These are phyloP conservation scores for Chymomyza caudatula DNA, from an alignment of 2,888 invertebrate genomes.

Conservation along the genomic window DNA sequence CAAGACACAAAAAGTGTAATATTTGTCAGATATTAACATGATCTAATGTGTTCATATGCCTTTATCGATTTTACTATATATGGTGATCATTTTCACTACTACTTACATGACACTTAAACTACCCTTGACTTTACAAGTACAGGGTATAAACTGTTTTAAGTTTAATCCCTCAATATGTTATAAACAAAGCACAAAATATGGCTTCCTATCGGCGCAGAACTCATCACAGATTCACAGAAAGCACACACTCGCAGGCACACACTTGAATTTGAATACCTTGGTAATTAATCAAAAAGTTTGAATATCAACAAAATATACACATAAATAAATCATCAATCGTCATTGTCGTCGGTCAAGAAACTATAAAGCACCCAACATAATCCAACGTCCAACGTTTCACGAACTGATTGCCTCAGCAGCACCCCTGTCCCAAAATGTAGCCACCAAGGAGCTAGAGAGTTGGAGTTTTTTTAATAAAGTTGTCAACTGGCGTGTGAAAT, in stretches of 20 bases:
- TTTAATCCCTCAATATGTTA: neutral
- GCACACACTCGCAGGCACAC: conserved; percentile 38
- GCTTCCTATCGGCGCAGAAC: conserved; percentile 2
- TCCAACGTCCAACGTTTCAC: conserved; percentile 39
- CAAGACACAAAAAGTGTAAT: too few relatives aligned
- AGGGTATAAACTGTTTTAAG: too few relatives aligned
- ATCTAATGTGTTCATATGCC: too few relatives aligned
- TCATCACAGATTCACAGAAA: conserved; percentile 25
- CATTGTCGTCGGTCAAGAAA: conserved; percentile 67
- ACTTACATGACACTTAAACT: too few relatives aligned
- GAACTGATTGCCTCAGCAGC: conserved; percentile 11
- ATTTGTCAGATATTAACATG: too few relatives aligned
- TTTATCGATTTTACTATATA: too few relatives aligned
- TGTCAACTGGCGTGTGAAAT: conserved; percentile 65
- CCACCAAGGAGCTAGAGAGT: conserved; percentile 43
- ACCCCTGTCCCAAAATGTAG: neutral
- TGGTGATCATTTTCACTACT: too few relatives aligned
- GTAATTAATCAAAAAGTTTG: conserved; percentile 63
- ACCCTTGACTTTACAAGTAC: too few relatives aligned
- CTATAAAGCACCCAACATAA: conserved; percentile 60
- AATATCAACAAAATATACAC: conserved; percentile 42
- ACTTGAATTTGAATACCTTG: conserved; percentile 66
- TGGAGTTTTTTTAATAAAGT: conserved; percentile 56
- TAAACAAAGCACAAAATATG: conserved; percentile 30
- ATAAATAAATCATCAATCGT: conserved; percentile 66